Evolutionary conservation across 1,140 invertebrate genomes (phyloP).

Genomic region (Colletes gigas): DNA sequence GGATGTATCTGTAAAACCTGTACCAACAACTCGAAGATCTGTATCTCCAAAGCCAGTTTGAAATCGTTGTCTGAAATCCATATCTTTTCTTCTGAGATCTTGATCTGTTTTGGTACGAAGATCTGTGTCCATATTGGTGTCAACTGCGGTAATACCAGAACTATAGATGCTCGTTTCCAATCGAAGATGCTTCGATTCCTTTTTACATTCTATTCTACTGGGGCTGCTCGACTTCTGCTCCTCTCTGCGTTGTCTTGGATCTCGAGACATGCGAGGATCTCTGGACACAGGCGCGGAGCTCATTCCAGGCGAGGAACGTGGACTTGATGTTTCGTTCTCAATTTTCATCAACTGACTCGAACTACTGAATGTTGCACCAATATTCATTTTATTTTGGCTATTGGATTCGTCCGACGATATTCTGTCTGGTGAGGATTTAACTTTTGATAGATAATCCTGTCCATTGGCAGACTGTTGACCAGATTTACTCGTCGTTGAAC

Average conservation of each 20-base stretch:
- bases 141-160: slow-evolving; percentile 75
- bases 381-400: slow-evolving; percentile 1
- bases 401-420: slow-evolving; percentile 13
- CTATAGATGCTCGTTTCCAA: slow-evolving; percentile 78
- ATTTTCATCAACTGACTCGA: slow-evolving; percentile 35
- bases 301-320: slow-evolving; percentile 63
- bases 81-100: slow-evolving; percentile 79
- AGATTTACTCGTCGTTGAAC: slow-evolving; percentile 57
- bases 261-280: slow-evolving; percentile 76
- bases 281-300: slow-evolving; percentile 64
- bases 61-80: slow-evolving; percentile 83
- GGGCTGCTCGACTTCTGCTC: slow-evolving; percentile 55
- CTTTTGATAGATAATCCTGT: slow-evolving; percentile 38
- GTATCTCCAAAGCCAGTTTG: slow-evolving; percentile 76
- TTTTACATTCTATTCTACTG: slow-evolving; percentile 66
- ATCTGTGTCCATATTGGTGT: slow-evolving; percentile 75
- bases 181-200: slow-evolving; percentile 70
- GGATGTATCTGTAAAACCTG: slow-evolving; percentile 62
- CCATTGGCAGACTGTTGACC: slow-evolving; percentile 10
- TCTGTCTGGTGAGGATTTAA: slow-evolving; percentile 41
- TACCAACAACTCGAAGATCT: slow-evolving; percentile 77
- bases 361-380: background rate
- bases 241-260: slow-evolving; percentile 64
- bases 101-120: slow-evolving; percentile 75
- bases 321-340: slow-evolving; percentile 66